Percentiles rank a stretch among this genome's conserved stretches.
Evolutionary conservation across 2,797 vertebrate species (phyloP).

Genomic region (Acridotheres tristis): DNA sequence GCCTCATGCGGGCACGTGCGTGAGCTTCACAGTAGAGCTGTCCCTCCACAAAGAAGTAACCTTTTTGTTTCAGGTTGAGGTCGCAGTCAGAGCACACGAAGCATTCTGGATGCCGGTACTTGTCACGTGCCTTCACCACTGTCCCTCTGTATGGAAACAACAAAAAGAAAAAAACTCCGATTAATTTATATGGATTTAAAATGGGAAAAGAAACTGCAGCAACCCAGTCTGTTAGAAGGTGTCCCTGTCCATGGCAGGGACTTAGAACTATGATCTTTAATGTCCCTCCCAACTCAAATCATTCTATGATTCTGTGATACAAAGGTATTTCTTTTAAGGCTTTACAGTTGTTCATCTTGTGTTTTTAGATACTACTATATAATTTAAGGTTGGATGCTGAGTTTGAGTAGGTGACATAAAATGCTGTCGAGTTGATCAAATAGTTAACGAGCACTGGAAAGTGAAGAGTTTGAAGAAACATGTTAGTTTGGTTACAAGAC

Average conservation of each 20-base stretch:
- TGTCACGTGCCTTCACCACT: slow-evolving; percentile 95
- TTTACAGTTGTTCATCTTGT: not conserved
- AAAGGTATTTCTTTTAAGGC: not conserved
- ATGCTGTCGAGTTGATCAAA: not conserved
- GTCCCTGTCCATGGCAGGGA: not conserved
- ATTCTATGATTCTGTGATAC: not conserved
- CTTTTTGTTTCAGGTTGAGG: slow-evolving; percentile 95
- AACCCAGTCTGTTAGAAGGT: accelerated
- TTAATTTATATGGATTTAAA: not conserved
- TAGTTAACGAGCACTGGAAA: not conserved
- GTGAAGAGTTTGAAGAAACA: not conserved
- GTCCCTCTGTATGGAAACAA: slow-evolving; percentile 81
- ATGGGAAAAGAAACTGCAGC: not conserved
- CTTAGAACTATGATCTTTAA: not conserved
- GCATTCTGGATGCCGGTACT: slow-evolving; percentile 92
- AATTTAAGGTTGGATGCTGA: not conserved
- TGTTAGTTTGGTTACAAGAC: not conserved
- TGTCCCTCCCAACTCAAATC: not conserved
- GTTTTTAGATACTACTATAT: not conserved
- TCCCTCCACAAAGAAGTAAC: slow-evolving; percentile 96
- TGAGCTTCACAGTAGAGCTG: slow-evolving; percentile 95
- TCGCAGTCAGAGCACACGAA: slow-evolving; percentile 95
- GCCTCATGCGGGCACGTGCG: slow-evolving; percentile 87
- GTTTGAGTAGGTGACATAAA: not conserved
- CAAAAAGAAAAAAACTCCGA: not conserved